Evolutionary conservation across 2,797 vertebrate genomes (phyloP), one percentile per base, ranked within the genome.

Genomic region (Rhinatrema bivittatum): DNA sequence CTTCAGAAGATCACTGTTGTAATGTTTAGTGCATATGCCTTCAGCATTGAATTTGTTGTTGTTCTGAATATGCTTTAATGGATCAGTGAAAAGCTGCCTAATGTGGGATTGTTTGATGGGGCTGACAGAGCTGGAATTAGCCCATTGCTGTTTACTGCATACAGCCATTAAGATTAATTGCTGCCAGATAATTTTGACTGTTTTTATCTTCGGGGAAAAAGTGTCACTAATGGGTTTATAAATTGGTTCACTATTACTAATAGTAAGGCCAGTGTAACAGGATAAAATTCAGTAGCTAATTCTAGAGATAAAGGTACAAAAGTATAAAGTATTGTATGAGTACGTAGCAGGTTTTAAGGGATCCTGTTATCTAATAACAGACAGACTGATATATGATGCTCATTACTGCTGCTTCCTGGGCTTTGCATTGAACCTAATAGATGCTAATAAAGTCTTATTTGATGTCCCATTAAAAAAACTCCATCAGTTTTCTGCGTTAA

Each of bases 131-230:
- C 85, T 87, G 85, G 82, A 87, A 87, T 87, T 87, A 87, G 84
- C 82, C 85, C 84, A 87, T 87, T 87, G 84, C 85, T 87, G 85
- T 87, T 87, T 87, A 87, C 85, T 87, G 82, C 85, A 87, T 86
- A 87, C 85, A 87, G 84, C 85, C 85, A 87, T 87, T 87, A 87
- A 87, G 84, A 87, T 87, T 87, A 87, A 87, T 87, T 87, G 85
- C 84, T 87, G 85, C 84, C 84, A 87, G 85, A 87, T 87, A 86
- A 86, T 87, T 87, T 87, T 87, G 85, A 86, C 82, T 87, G 82
- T 86, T 87, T 87, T 87, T 86, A 86, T 85, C 81, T 85, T 83
- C 49, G 33, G 75, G 82, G 47, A 87, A 86, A 87, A 87, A 84
- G 84, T 86, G 82, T 87, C 85, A 87, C 85, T 87, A 87, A 87